Evolutionary conservation across 2,888 invertebrate genomes (phyloP).

Genomic region (Agelastica alni): DNA sequence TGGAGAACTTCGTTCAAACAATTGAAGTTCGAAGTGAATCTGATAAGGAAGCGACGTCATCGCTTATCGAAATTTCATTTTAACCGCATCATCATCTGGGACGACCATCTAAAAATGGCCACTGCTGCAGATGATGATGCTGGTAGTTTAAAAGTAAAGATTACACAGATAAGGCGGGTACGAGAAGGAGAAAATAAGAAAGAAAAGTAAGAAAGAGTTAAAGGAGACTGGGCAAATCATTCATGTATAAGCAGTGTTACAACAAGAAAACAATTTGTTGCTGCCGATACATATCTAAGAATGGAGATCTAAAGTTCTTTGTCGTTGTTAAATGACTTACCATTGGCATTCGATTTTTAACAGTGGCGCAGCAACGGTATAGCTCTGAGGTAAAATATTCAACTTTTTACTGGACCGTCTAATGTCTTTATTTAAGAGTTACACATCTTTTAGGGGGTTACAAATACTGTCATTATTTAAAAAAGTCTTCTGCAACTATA

Average conservation of each 20-base stretch:
- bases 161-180: background rate
- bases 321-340: conserved; percentile 19
- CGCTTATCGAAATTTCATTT: no score
- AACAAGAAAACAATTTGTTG: conserved; percentile 49
- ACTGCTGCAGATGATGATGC: background rate
- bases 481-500: no score
- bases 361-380: no score
- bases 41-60: no score
- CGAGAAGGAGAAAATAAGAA: background rate
- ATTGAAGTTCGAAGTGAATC: no score
- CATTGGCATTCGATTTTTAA: conserved; percentile 15
- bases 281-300: conserved; percentile 44
- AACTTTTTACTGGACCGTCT: no score
- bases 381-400: no score
- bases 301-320: conserved; percentile 23
- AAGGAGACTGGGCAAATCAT: conserved; percentile 36
- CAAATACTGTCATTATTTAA: no score
- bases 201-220: conserved; percentile 12
- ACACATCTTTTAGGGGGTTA: no score
- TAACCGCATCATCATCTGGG: background rate
- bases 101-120: background rate
- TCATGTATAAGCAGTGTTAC: conserved; percentile 42
- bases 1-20: no score
- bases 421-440: no score
- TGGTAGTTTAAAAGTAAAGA: conserved; percentile 6